Percentiles rank a stretch among this genome's conserved stretches.
phyloP scores from a whole-genome alignment of 2,888 invertebrate genomes.

The Apoda limacodes region DNA sequence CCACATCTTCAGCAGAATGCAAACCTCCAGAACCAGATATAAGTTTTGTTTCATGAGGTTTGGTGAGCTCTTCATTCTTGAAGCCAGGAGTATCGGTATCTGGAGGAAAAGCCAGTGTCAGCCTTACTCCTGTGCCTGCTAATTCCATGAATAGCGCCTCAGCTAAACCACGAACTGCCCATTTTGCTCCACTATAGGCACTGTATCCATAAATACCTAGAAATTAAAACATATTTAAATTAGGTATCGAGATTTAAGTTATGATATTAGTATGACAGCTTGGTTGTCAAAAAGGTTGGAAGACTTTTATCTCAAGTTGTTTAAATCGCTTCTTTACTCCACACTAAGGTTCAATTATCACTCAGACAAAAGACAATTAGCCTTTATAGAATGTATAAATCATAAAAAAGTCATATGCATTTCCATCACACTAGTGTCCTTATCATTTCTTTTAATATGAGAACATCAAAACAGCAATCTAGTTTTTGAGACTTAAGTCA shows the following conservation, averaged over 20 bases:
- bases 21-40: conserved; percentile 87
- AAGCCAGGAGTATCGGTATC: conserved; percentile 99
- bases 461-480: too few species aligned
- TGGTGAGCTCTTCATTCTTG: conserved; percentile 85
- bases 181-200: conserved; percentile 94
- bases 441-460: too few species aligned
- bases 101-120: conserved; percentile 91
- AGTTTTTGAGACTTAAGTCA: too few species aligned
- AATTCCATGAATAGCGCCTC: conserved; percentile 97
- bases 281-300: too few species aligned
- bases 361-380: too few species aligned
- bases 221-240: conserved; percentile 20
- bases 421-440: too few species aligned
- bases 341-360: too few species aligned
- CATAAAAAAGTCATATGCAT: too few species aligned
- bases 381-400: too few species aligned
- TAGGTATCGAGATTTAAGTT: neutral
- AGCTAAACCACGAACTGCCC: conserved; percentile 93
- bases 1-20: conserved; percentile 82
- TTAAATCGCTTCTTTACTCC: too few species aligned
- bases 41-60: conserved; percentile 88
- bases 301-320: too few species aligned
- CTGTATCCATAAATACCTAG: conserved; percentile 91
- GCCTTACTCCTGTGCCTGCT: conserved; percentile 81
- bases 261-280: too few species aligned